These are phyloP conservation scores for Lontra canadensis DNA, from an alignment of 2,113 vertebrate genomes.

Conservation along the genomic window DNA sequence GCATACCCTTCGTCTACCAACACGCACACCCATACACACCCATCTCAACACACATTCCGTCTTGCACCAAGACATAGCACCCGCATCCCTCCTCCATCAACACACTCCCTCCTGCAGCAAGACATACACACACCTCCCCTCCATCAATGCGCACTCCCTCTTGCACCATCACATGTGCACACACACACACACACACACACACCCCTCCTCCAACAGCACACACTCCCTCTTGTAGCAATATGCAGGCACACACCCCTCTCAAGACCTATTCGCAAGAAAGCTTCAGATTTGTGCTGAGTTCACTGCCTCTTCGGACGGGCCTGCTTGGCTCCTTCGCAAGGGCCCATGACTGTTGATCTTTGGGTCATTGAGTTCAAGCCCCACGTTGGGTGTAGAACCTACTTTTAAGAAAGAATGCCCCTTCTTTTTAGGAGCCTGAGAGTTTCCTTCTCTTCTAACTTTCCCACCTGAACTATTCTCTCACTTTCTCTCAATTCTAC, in stretches of 20 bases:
- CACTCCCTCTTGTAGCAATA: background rate
- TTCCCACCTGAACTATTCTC: background rate
- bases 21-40: background rate
- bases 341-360: background rate
- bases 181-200: accelerated
- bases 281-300: background rate
- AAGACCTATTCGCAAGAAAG: background rate
- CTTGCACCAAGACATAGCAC: background rate
- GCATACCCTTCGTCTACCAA: background rate
- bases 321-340: background rate
- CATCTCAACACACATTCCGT: background rate
- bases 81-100: background rate
- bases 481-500: background rate
- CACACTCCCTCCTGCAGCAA: background rate
- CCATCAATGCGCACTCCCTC: background rate
- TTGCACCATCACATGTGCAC: too few species aligned
- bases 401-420: background rate
- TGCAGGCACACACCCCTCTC: background rate
- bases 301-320: accelerated
- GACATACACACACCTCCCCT: background rate
- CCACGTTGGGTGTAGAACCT: background rate
- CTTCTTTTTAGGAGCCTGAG: too few species aligned
- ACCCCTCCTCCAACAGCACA: background rate
- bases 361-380: background rate
- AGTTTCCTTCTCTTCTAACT: background rate